Percentiles rank a stretch among this genome's conserved stretches.
Evolutionary conservation across 2,113 vertebrate species (phyloP).

Genomic region (Neotragus moschatus): DNA sequence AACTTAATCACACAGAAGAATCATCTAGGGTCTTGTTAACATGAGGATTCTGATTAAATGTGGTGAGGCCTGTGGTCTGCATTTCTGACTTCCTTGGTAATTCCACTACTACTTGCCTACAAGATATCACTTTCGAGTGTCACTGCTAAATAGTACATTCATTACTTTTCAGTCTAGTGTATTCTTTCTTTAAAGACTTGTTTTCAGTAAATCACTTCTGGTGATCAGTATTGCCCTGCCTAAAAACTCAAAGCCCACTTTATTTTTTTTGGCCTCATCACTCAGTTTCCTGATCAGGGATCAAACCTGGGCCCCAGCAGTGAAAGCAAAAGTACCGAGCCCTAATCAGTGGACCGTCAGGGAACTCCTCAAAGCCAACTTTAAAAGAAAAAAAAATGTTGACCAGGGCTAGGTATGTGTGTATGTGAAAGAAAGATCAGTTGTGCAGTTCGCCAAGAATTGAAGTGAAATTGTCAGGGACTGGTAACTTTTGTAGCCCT

Average conservation of each 20-base stretch:
- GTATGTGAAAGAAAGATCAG: not conserved
- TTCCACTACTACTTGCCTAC: not conserved
- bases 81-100: not conserved
- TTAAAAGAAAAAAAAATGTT: not conserved
- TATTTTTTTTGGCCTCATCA: not conserved
- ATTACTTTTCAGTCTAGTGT: not conserved
- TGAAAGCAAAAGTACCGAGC: not conserved
- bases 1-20: not conserved
- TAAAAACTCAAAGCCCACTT: not conserved
- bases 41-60: not conserved
- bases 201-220: not conserved
- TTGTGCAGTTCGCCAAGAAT: not conserved
- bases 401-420: not conserved
- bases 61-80: not conserved
- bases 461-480: not conserved
- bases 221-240: not conserved
- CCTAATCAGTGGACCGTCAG: not conserved
- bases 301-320: not conserved
- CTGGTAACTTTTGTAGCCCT: not conserved
- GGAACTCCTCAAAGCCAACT: not conserved
- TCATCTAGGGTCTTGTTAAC: not conserved
- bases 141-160: not conserved
- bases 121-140: not conserved
- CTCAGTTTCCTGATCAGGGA: not conserved
- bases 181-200: not conserved